Evolutionary conservation across 2,888 invertebrate genomes (phyloP), one percentile per base, ranked within the genome.

Genomic region (Polydesmus complanatus): DNA sequence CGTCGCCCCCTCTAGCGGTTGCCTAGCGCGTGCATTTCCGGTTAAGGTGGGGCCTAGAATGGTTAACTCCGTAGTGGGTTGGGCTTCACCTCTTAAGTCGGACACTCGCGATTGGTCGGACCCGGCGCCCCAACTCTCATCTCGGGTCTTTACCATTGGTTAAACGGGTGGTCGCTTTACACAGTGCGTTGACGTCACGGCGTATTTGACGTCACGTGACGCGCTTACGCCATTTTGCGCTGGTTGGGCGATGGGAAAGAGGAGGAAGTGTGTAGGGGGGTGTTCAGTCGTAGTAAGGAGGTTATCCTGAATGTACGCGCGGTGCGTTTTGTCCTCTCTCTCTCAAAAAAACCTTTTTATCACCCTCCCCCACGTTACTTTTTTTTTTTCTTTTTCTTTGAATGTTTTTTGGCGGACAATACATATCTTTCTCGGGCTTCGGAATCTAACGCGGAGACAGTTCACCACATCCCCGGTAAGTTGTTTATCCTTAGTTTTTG

Each of bases 221-320:
- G 73, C 71, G 72, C 73, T 74, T 77, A 76, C 78, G 79, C 79
- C 79, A 79, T 79, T 78, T 79, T 78, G 25, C 14, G 60, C 49
- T 48, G 37, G 37, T 5, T 37, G 37, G 5, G 14, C 37, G 37
- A 37, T 37, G 37, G 37, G 37, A 37, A n/a, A n/a, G 37, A 14
- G 37, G 37, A 14, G 5, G 5, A 8, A 14, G 37, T 8, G 37
- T 14, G 14, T 37, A 37, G 14, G 37, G 37, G 14, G 37, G 37
- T 37, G 5, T 8, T 37, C 37, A 14, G 14, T 37, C 8, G 37
- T 5, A 37, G 37, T 37, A 8, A 37, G 14, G 37, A 5, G 14
- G 37, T n/a, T n/a, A n/a, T n/a, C n/a, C n/a, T n/a, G n/a, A n/a
- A n/a, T 37, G 37, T 14, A 5, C 14, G 37, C 14, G 37, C 37